These are phyloP conservation scores for Falco columbarius DNA, from an alignment of 2,797 vertebrate genomes.

Conservation along the genomic window DNA sequence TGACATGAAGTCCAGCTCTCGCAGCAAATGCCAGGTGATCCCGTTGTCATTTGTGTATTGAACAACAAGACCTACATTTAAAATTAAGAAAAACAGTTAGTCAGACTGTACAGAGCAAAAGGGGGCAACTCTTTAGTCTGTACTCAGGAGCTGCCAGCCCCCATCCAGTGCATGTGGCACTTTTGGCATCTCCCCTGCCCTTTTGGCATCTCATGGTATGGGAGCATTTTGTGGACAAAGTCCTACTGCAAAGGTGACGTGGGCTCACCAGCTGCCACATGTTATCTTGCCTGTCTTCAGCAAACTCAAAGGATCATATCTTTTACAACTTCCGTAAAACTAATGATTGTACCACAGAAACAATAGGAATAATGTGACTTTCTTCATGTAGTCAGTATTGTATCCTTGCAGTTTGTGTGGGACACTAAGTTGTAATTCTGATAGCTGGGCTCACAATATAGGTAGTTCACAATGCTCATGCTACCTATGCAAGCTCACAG, in stretches of 20 bases:
- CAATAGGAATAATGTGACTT: background rate
- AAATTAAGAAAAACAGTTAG: slow-evolving; percentile 31
- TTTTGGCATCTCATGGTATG: background rate
- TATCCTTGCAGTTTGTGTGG: background rate
- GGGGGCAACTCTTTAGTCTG: background rate
- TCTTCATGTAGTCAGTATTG: background rate
- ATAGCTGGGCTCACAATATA: background rate
- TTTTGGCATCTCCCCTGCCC: background rate
- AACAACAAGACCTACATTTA: slow-evolving; percentile 87
- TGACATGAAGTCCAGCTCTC: slow-evolving; percentile 93
- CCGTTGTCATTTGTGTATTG: slow-evolving; percentile 96
- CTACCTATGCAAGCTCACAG: background rate
- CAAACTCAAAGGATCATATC: background rate
- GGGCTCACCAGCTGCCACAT: background rate
- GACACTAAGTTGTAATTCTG: background rate
- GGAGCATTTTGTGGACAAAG: background rate
- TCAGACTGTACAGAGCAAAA: background rate
- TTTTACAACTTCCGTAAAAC: background rate
- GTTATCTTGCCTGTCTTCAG: background rate
- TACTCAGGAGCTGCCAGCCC: background rate
- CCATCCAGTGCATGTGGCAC: rapidly evolving
- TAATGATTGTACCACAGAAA: background rate
- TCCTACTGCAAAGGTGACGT: background rate
- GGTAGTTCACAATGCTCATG: background rate
- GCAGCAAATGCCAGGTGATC: slow-evolving; percentile 90